Percentiles rank a stretch among this genome's conserved stretches.
Evolutionary conservation across 2,113 vertebrate genomes (phyloP).

Genomic region (Coregonus clupeaformis): DNA sequence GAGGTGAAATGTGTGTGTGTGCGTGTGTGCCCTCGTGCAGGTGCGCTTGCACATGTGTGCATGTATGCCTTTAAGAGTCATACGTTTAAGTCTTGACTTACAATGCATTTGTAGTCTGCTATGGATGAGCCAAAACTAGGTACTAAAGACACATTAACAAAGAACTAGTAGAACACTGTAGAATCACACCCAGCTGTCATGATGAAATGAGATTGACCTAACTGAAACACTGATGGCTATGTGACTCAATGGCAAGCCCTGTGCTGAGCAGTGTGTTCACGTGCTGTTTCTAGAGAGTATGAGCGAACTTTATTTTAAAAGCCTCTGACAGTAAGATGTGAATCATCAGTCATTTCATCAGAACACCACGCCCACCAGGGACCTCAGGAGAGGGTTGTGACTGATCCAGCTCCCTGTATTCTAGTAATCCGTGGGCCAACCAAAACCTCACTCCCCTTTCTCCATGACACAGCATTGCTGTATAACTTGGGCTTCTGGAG

Average conservation of each 20-base stretch:
- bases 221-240: constrained; percentile 8
- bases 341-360: constrained; percentile 66
- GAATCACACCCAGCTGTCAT: not conserved
- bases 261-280: constrained; percentile 10
- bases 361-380: constrained; percentile 44
- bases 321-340: constrained; percentile 66
- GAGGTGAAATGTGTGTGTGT: no score
- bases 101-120: not conserved
- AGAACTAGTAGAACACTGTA: no score
- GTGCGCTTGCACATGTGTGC: not conserved
- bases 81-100: no score
- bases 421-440: constrained; percentile 54
- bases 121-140: not conserved
- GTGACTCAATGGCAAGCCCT: constrained; percentile 53
- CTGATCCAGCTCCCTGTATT: constrained; percentile 46
- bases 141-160: not conserved
- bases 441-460: constrained; percentile 8
- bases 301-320: constrained; percentile 52
- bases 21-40: no score
- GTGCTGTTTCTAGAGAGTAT: constrained; percentile 41
- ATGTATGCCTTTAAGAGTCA: not conserved
- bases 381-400: constrained; percentile 2
- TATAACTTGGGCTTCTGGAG: not conserved
- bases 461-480: not conserved
- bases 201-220: constrained; percentile 35